phyloP scores from a whole-genome alignment of 2,797 vertebrate genomes.

The Diceros bicornis region DNA sequence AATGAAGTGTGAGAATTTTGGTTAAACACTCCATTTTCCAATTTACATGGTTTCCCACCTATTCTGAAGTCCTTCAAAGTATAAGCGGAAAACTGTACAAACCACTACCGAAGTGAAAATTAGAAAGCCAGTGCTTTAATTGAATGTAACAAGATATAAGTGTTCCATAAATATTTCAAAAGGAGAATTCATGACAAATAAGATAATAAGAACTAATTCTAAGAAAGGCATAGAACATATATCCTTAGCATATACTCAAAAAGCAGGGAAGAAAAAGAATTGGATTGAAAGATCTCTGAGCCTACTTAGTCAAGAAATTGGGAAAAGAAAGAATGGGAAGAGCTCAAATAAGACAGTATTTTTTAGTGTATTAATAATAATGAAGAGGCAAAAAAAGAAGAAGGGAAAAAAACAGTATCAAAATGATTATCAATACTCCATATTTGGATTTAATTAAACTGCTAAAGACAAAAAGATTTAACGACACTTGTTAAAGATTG shows the following conservation, averaged over 20 bases:
- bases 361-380: neutral
- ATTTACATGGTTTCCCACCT: constrained; percentile 31
- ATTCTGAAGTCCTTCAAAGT: constrained; percentile 13
- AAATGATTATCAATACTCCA: neutral
- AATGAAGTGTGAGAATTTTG: neutral
- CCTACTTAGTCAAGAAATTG: neutral
- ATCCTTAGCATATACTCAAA: constrained; percentile 15
- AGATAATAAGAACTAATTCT: neutral
- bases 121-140: neutral
- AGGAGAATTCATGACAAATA: neutral
- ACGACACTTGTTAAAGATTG: neutral
- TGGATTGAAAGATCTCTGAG: neutral
- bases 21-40: constrained; percentile 58
- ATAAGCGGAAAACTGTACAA: neutral
- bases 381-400: neutral
- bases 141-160: neutral
- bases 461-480: neutral
- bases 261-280: neutral
- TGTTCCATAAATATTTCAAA: constrained; percentile 54
- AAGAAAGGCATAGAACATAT: neutral
- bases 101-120: constrained; percentile 29
- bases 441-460: neutral
- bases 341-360: neutral
- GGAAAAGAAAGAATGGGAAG: neutral
- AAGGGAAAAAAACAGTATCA: neutral